Evolutionary conservation across 2,113 vertebrate genomes (phyloP).

Genomic region (Choloepus hoffmanni): DNA sequence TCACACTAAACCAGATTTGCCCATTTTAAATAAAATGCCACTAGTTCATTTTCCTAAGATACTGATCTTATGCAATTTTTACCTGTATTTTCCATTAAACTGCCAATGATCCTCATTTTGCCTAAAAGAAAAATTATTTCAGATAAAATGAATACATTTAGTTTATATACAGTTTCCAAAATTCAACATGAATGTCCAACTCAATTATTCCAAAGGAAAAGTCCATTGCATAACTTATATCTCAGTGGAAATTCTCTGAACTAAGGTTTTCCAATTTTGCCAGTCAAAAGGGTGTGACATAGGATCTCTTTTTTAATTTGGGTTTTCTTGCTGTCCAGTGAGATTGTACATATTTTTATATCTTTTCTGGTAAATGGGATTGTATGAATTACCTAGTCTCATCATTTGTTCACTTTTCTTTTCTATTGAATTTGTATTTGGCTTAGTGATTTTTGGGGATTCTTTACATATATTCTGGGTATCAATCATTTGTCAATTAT

Average conservation of each 20-base stretch:
- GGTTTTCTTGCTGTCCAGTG: neutral
- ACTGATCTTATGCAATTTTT: neutral
- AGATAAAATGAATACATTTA: constrained; percentile 19
- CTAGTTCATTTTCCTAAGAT: constrained; percentile 47
- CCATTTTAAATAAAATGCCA: neutral
- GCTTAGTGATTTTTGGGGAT: neutral
- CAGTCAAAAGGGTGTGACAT: neutral
- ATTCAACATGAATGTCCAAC: neutral
- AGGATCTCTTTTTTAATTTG: neutral
- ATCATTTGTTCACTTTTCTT: neutral
- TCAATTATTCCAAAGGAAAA: neutral
- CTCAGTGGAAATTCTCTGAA: neutral
- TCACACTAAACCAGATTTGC: neutral
- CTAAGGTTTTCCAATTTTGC: neutral
- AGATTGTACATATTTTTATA: neutral
- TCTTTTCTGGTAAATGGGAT: neutral
- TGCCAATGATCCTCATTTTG: neutral
- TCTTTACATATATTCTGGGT: neutral
- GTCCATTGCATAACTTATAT: neutral
- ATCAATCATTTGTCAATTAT: neutral
- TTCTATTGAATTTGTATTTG: neutral
- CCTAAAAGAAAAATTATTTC: neutral
- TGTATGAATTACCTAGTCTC: neutral
- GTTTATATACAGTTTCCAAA: neutral
- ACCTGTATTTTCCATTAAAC: constrained; percentile 38